Conservation (phyloP, 2,888 invertebrate genomes). For the Xestoiulus laeticollis region DNA sequence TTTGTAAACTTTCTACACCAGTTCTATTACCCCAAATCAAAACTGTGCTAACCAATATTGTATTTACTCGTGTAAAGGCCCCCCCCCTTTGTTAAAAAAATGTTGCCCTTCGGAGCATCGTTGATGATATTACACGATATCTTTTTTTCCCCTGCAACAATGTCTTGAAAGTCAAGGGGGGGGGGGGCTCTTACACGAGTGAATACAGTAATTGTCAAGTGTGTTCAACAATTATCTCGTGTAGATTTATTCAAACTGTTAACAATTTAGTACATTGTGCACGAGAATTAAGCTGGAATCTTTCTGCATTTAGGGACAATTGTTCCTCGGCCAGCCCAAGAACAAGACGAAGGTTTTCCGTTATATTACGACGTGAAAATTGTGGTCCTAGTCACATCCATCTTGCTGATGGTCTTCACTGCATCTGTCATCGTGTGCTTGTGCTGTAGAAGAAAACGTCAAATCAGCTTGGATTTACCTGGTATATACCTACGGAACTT, state of each 20-base stretch:
- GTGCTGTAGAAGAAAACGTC: slow-evolving; percentile 53
- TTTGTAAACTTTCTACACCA: too few relatives aligned
- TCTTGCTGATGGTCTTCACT: slow-evolving; percentile 50
- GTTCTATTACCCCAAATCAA: too few relatives aligned
- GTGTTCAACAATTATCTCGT: too few relatives aligned
- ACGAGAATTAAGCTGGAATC: neutral
- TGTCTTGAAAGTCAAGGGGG: too few relatives aligned
- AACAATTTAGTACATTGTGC: neutral
- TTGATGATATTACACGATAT: too few relatives aligned
- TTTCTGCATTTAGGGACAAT: neutral
- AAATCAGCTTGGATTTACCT: slow-evolving; percentile 45
- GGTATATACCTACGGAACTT: neutral
- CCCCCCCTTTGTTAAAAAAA: too few relatives aligned
- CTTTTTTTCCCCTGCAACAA: too few relatives aligned
- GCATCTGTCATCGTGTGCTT: slow-evolving; percentile 49
- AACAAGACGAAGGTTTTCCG: slow-evolving; percentile 34
- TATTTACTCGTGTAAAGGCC: too few relatives aligned
- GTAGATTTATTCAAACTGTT: neutral
- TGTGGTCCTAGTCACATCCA: slow-evolving; percentile 51
- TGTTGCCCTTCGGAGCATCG: too few relatives aligned
- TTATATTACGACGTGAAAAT: slow-evolving; percentile 52
- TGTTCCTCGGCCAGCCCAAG: slow-evolving; percentile 27
- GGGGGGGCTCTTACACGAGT: too few relatives aligned
- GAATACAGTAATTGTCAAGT: too few relatives aligned
- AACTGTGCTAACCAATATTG: too few relatives aligned